phyloP scores from a whole-genome alignment of 1,140 invertebrate genomes.

The Camponotus floridanus region DNA sequence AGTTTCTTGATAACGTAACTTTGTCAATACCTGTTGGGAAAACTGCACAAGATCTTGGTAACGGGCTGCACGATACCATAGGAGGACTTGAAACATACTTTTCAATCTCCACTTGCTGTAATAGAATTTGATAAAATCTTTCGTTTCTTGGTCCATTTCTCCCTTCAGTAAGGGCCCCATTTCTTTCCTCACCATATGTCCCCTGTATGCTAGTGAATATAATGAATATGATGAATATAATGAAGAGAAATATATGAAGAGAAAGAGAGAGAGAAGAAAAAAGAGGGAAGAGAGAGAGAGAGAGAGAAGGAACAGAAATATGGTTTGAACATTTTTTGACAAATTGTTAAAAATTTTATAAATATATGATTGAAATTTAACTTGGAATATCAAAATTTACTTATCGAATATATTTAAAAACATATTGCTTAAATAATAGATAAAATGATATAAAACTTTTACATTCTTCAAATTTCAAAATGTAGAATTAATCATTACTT shows the following conservation, averaged over 20 bases:
- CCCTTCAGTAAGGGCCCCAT: slow-evolving; percentile 88
- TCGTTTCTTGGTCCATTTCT: slow-evolving; percentile 89
- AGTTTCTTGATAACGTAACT: background rate
- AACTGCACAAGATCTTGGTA: slow-evolving; percentile 94
- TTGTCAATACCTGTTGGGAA: slow-evolving; percentile 90
- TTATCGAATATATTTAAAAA: background rate
- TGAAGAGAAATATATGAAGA: no score
- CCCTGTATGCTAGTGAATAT: slow-evolving; percentile 89
- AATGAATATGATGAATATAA: background rate
- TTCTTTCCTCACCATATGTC: slow-evolving; percentile 89
- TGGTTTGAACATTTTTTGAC: background rate
- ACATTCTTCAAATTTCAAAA: background rate
- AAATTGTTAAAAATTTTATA: background rate
- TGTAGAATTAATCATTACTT: background rate
- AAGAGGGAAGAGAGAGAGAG: no score
- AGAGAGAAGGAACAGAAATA: no score
- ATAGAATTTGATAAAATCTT: slow-evolving; percentile 90
- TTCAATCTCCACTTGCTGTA: slow-evolving; percentile 92
- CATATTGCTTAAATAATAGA: background rate
- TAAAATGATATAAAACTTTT: background rate
- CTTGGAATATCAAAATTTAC: background rate
- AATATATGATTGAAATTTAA: slow-evolving; percentile 1
- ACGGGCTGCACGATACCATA: slow-evolving; percentile 92
- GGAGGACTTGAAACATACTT: slow-evolving; percentile 93
- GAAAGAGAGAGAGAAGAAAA: no score